Base-by-base conservation (phyloP, 2,888 invertebrate species). In the Timema cristinae region DNA sequence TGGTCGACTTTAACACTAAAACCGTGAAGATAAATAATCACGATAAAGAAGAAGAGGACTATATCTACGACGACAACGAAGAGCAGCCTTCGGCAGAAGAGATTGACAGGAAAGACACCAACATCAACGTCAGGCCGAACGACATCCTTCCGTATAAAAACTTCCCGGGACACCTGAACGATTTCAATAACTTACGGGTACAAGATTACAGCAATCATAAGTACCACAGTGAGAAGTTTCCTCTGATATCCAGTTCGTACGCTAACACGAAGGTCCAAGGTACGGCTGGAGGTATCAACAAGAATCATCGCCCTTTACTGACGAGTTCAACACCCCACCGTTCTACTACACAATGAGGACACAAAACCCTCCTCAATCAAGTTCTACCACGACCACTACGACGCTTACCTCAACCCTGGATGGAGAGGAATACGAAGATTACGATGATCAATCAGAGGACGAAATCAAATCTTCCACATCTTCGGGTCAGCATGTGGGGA, bases 231-330 rank as follows among this genome's bases (percentile, higher is more conserved):
- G 71, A 74, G 10, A 90, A 89, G 78, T 90, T 89, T 75, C 90
- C 90, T 0, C 78, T 91, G 69, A 90, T 91, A 70, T 90, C 90
- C 0, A 90, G 86, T 77, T 90, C 90, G 1, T 91, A 91, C 79
- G 90, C 90, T 0, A 90, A 90, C 77, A 86, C 90, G 0, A 91
- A 90, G 79, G 87, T 90, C 49, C 90, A 90, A 78, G 90, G 90
- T 80, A 10, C 76, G 13, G 75, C 69, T 8, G 71, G 69, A 6
- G 75, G 72, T 50, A 71, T 67, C 13, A 70, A 71, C 16, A 69
- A 69, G 10, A 73, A 70, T n/a, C 70, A 69, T n/a, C 66, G 71
- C 11, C 70, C 70, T 15, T 56, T 68, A 2, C 49, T 48, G 9
- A 74, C 74, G 6, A 73, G 70, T 49, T 66, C 76, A 11, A 73